A percentile compares a stretch with the other conserved stretches of the same genome.
These are phyloP conservation scores for Euplagia quadripunctaria DNA, from an alignment of 2,888 invertebrate genomes.

Conservation along the genomic window DNA sequence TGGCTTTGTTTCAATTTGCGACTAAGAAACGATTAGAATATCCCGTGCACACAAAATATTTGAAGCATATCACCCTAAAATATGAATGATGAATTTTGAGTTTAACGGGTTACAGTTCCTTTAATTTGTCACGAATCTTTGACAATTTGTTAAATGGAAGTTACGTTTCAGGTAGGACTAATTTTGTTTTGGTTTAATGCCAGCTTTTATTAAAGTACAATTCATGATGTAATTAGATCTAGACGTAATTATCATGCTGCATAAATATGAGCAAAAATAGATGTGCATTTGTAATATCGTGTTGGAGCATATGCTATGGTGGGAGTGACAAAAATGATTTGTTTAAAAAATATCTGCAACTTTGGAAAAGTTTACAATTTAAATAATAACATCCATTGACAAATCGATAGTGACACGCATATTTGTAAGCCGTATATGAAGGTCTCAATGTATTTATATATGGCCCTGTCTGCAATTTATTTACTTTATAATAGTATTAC, in stretches of 20 bases:
- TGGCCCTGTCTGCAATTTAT: too few relatives aligned
- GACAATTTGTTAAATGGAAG: constrained; percentile 15
- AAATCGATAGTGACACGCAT: not conserved
- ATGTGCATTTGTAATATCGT: constrained; percentile 27
- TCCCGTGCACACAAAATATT: constrained; percentile 55
- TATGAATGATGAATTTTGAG: constrained; percentile 37
- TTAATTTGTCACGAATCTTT: constrained; percentile 22
- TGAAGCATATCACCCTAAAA: constrained; percentile 52
- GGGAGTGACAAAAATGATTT: not conserved
- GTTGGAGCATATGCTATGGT: not conserved
- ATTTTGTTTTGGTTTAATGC: constrained; percentile 64
- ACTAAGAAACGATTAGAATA: constrained; percentile 61
- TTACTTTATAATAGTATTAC: too few relatives aligned
- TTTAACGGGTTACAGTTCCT: constrained; percentile 36
- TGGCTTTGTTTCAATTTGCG: constrained; percentile 76
- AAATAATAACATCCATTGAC: not conserved
- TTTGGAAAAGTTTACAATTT: not conserved
- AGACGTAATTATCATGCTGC: constrained; percentile 47
- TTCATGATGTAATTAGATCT: constrained; percentile 67
- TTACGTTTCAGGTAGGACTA: constrained; percentile 33
- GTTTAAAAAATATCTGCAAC: not conserved
- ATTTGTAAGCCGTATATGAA: not conserved
- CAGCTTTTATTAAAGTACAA: constrained; percentile 70
- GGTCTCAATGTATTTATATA: not conserved
- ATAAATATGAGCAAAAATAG: constrained; percentile 46